Evolutionary conservation across 2,888 invertebrate genomes (phyloP), one percentile per base, ranked within the genome.

Genomic region (Tetranychus truncatus): DNA sequence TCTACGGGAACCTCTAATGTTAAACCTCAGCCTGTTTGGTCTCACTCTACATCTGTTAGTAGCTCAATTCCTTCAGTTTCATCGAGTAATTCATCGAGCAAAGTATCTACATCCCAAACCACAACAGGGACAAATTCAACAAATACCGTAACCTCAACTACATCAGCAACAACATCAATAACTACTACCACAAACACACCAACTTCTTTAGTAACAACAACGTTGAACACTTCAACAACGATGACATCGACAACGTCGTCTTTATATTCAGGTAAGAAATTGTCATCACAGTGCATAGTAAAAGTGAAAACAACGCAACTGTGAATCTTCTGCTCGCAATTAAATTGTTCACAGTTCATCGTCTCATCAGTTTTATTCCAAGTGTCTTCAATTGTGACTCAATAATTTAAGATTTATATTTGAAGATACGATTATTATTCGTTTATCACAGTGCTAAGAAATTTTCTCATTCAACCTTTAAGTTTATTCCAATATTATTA

Each of bases 11-110:
- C 66, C 8, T 18, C 20, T 21, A 71, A 69, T 75, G 75, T 75
- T 65, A 75, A 75, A 66, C 75, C 71, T 69, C 45, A 65, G 75
- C 55, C 55, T 55, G 55, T 55, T 55, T 74, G 74, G 74, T 74
- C 74, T 74, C 74, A 67, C 67, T 66, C 65, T 67, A 18, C 74
- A 67, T 74, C 74, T 34, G 67, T 74, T 67, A 74, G 74, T 74
- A 74, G 74, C 69, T 74, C 74, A 74, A 74, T 67, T 20, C 45
- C 71, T 46, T 71, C 75, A 15, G 20, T 55, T 9, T 75, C 75
- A 71, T 75, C 71, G 71, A 71, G 45, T 15, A 71, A 46, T 21
- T 75, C 75, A 75, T 71, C 75, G 18, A 74, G 21, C 18, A 75
- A 66, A 34, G 55, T 24, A 20, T 20, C 66, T 34, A 65, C 45